Conservation (phyloP, 2,113 vertebrate genomes). For the Tragelaphus scriptus region DNA sequence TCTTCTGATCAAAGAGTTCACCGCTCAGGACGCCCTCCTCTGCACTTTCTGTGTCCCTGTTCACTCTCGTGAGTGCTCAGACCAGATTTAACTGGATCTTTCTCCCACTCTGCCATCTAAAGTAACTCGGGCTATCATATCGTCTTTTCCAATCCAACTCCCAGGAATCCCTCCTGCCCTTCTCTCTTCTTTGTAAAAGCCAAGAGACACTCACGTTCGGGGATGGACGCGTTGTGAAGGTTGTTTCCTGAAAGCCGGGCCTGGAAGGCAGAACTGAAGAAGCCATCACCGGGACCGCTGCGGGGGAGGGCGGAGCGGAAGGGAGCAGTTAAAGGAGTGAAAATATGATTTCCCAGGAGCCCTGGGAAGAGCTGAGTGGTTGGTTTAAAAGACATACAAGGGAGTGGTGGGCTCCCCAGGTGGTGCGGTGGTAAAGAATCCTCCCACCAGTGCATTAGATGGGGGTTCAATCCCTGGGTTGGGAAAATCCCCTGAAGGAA, state of each 20-base stretch:
- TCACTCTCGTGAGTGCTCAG: background rate
- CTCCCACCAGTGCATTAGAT: background rate
- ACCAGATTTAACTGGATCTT: background rate
- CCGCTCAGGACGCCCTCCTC: background rate
- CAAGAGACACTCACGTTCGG: slow-evolving; percentile 87
- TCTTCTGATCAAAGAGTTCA: background rate
- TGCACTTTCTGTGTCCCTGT: background rate
- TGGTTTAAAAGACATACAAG: background rate
- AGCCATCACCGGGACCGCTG: slow-evolving; percentile 96
- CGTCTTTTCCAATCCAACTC: background rate
- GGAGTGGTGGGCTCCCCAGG: background rate
- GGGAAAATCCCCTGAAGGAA: background rate
- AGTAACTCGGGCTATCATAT: background rate
- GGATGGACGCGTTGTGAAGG: slow-evolving; percentile 94
- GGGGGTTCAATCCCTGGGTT: background rate
- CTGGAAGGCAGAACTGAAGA: slow-evolving; percentile 99
- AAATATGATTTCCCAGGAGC: background rate
- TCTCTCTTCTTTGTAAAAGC: background rate
- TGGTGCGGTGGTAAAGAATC: background rate
- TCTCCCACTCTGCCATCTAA: background rate
- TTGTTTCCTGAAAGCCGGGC: slow-evolving; percentile 95
- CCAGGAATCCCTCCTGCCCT: background rate
- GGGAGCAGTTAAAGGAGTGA: background rate
- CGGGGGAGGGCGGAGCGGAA: background rate
- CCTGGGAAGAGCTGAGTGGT: background rate